Conservation (phyloP, 2,797 vertebrate genomes). For the Oreochromis mossambicus region DNA sequence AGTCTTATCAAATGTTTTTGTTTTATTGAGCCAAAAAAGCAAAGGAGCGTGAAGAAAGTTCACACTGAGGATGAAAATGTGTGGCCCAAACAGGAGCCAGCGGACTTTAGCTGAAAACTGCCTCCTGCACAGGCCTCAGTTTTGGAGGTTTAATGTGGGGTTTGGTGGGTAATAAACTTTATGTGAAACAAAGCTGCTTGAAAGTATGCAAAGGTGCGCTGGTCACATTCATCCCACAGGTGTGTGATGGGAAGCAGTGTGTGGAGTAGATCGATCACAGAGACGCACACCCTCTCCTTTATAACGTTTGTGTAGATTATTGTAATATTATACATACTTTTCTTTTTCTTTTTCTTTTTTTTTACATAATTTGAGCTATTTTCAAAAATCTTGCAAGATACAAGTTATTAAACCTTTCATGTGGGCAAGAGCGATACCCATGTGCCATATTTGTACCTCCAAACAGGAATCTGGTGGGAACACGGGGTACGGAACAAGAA, state of each 20-base stretch:
- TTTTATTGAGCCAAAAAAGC: neutral
- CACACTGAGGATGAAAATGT: neutral
- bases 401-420: neutral
- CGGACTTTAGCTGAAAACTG: neutral
- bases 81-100: neutral
- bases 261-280: neutral
- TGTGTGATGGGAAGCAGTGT: neutral
- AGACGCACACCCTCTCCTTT: neutral
- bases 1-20: neutral
- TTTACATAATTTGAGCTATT: neutral
- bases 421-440: neutral
- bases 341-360: neutral
- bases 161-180: neutral
- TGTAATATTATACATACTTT: fast-evolving
- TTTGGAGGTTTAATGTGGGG: neutral
- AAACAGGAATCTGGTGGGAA: neutral
- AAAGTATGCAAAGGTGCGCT: conserved; percentile 8
- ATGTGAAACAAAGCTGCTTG: neutral
- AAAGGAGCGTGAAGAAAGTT: neutral
- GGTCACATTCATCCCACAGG: neutral
- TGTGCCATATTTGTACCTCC: neutral
- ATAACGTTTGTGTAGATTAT: neutral
- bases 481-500: neutral
- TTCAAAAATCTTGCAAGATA: neutral
- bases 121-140: neutral